These are phyloP conservation scores for Eucidaris tribuloides DNA, from an alignment of 35 echinoderm and acorn worm species.

Conservation along the genomic window DNA sequence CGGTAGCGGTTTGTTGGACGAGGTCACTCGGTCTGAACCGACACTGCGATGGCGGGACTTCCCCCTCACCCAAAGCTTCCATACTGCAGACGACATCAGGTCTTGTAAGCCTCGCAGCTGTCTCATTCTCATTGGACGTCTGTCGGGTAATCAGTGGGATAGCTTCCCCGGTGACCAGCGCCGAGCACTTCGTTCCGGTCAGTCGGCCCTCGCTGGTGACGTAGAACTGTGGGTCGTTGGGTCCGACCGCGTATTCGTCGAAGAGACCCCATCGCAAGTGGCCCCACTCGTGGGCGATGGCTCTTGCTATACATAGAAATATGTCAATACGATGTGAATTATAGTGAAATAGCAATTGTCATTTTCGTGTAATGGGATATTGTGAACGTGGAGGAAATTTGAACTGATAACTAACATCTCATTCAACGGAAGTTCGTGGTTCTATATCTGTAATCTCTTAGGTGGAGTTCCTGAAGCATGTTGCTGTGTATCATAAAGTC, in stretches of 20 bases:
- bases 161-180: constrained; percentile 7
- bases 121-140: neutral
- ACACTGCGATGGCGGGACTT: constrained; percentile 7
- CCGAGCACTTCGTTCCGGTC: constrained; percentile 37
- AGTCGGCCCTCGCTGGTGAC: constrained; percentile 8
- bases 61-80: neutral
- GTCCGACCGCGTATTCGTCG: constrained; percentile 47
- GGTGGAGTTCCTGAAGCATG: no score
- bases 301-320: constrained; percentile 53
- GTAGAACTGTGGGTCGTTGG: constrained; percentile 47
- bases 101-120: neutral
- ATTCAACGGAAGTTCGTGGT: no score
- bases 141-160: neutral
- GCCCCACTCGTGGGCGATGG: constrained; percentile 60
- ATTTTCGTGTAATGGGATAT: no score
- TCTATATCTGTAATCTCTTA: no score
- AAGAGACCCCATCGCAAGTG: constrained; percentile 73
- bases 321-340: no score
- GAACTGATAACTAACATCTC: no score
- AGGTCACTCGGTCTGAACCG: constrained; percentile 14
- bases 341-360: no score
- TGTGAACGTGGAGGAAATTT: no score
- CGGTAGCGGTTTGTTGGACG: constrained; percentile 8
- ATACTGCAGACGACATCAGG: neutral
- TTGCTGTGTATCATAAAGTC: no score